Evolutionary conservation across 2,888 invertebrate genomes (phyloP).

Genomic region (Alentia gelatinosa): DNA sequence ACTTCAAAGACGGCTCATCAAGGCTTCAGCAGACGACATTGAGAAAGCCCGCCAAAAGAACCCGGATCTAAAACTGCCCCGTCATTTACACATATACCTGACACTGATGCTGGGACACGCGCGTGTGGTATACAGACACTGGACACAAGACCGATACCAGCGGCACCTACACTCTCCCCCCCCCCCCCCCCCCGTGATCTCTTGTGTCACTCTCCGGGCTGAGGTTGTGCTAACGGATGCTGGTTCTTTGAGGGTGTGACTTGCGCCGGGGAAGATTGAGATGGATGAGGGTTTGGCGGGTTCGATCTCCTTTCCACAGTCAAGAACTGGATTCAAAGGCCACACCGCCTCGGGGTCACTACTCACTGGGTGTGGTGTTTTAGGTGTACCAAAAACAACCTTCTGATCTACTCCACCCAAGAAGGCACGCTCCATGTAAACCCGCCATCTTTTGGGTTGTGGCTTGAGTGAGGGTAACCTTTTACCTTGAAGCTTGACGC

Average conservation of each 20-base stretch:
- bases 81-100: no score
- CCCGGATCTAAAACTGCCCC: neutral
- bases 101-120: neutral
- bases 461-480: no score
- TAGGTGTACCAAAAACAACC: no score
- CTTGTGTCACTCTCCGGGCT: neutral
- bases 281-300: conserved; percentile 5
- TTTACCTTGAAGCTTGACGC: no score
- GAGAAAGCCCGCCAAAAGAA: neutral
- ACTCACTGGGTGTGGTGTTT: no score
- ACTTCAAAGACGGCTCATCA: neutral
- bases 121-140: neutral
- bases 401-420: no score
- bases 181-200: no score
- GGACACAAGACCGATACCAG: neutral
- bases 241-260: neutral
- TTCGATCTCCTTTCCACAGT: neutral
- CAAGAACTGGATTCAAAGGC: neutral
- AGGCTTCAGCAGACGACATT: neutral
- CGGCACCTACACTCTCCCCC: neutral
- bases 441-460: no score
- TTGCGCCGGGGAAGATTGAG: neutral
- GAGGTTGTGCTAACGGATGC: neutral
- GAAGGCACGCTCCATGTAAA: no score
- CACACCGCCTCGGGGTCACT: no score